phyloP scores from a whole-genome alignment of 2,113 vertebrate genomes.

The Amblyornis subalaris region DNA sequence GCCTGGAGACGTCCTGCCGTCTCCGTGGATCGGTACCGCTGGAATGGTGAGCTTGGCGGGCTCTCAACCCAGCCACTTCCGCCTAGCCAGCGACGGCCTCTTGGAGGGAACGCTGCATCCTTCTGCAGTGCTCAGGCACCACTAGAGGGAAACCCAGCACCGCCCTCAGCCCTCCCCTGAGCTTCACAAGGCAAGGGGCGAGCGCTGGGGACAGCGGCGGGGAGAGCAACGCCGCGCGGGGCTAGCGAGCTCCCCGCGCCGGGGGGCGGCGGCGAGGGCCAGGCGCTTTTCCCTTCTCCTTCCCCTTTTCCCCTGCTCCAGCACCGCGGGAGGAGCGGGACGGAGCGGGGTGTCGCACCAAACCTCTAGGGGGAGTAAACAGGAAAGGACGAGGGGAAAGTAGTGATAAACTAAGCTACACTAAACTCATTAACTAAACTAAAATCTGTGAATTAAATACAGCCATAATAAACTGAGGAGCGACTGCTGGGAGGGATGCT shows the following conservation, averaged over 20 bases:
- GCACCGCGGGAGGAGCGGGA: not conserved
- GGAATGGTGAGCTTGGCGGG: not conserved
- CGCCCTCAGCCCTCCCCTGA: not conserved
- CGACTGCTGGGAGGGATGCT: not conserved
- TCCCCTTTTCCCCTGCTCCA: not conserved
- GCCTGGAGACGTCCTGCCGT: fast-evolving
- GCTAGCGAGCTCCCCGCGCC: not conserved
- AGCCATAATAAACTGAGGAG: not conserved
- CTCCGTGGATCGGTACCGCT: fast-evolving
- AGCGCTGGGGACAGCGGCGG: not conserved
- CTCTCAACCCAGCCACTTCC: fast-evolving
- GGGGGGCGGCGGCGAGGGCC: not conserved
- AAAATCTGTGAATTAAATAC: not conserved
- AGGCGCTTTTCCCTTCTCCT: not conserved
- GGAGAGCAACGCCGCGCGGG: not conserved
- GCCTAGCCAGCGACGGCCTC: not conserved
- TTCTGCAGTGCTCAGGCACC: not conserved
- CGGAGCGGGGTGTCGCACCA: not conserved
- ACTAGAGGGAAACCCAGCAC: constrained; percentile 37
- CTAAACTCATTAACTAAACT: not conserved
- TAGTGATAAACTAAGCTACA: too few relatives aligned
- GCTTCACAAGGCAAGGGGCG: not conserved
- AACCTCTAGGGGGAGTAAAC: not conserved
- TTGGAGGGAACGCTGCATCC: fast-evolving
- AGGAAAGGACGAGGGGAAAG: not conserved